Percentiles rank a stretch among this genome's conserved stretches.
phyloP scores from a whole-genome alignment of 2,113 vertebrate species.

The Scolopax mira region DNA sequence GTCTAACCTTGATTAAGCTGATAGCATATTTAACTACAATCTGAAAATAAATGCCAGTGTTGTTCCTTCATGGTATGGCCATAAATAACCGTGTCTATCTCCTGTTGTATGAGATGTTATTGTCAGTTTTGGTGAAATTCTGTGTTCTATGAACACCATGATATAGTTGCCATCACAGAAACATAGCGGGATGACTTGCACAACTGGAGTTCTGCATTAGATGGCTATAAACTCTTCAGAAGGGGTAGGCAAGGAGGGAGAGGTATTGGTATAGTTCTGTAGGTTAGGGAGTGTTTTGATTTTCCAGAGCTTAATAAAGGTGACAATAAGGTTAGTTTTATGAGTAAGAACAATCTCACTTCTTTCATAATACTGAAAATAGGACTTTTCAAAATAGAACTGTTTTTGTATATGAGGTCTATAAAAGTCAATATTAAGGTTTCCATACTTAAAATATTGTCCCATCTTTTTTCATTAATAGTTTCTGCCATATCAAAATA shows the following conservation, averaged over 20 bases:
- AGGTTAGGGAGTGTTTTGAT: background rate
- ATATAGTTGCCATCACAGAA: background rate
- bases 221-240: background rate
- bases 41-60: background rate
- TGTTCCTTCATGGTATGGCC: background rate
- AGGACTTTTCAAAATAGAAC: background rate
- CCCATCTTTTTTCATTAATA: background rate
- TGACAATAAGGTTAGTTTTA: background rate
- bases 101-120: background rate
- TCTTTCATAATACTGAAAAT: background rate
- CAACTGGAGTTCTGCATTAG: background rate
- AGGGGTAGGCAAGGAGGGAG: background rate
- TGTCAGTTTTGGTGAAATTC: background rate
- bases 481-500: background rate
- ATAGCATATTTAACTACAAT: background rate
- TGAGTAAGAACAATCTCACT: background rate
- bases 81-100: background rate
- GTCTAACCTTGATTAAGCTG: background rate
- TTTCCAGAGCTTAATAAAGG: background rate
- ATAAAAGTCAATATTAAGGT: background rate
- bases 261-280: background rate
- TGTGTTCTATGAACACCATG: background rate
- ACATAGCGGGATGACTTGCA: background rate
- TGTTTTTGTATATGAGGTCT: background rate
- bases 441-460: background rate